Percentiles rank a stretch among this genome's conserved stretches.
Conservation (phyloP, 2,888 invertebrate genomes). For the Phrixothrix hirtus region DNA sequence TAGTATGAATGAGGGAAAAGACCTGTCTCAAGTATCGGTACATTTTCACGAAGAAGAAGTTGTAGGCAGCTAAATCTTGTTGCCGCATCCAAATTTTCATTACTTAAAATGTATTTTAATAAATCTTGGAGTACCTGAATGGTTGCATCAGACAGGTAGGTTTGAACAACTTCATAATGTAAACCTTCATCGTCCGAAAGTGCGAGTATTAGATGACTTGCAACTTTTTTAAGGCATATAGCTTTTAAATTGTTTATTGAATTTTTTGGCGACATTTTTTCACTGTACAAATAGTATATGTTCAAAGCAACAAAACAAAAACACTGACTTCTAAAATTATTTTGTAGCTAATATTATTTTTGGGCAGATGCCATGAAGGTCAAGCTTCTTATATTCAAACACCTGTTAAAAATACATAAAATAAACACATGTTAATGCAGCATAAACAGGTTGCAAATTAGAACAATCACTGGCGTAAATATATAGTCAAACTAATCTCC, state of each 20-base stretch:
- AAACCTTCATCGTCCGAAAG: constrained; percentile 63
- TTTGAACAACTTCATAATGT: constrained; percentile 56
- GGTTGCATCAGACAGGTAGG: constrained; percentile 58
- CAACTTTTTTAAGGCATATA: constrained; percentile 63
- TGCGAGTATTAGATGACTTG: constrained; percentile 65
- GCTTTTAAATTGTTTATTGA: constrained; percentile 64
- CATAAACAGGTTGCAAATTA: too few species aligned
- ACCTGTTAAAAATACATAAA: too few species aligned
- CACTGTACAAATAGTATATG: too few species aligned
- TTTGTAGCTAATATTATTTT: neutral
- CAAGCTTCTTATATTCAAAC: too few species aligned
- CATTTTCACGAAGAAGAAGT: constrained; percentile 67
- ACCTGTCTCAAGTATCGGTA: constrained; percentile 68
- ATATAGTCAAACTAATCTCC: too few species aligned
- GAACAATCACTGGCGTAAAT: too few species aligned
- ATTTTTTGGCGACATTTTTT: constrained; percentile 68
- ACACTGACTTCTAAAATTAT: neutral
- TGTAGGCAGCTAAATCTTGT: constrained; percentile 69
- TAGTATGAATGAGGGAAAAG: constrained; percentile 74
- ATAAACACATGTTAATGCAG: too few species aligned
- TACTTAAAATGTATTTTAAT: constrained; percentile 65
- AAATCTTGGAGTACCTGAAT: constrained; percentile 72
- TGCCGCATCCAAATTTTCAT: constrained; percentile 69
- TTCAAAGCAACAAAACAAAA: neutral
- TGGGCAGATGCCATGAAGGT: neutral